A percentile compares a stretch with the other conserved stretches of the same genome.
phyloP scores from a whole-genome alignment of 2,797 vertebrate species.

The Ctenosaura bakeri region DNA sequence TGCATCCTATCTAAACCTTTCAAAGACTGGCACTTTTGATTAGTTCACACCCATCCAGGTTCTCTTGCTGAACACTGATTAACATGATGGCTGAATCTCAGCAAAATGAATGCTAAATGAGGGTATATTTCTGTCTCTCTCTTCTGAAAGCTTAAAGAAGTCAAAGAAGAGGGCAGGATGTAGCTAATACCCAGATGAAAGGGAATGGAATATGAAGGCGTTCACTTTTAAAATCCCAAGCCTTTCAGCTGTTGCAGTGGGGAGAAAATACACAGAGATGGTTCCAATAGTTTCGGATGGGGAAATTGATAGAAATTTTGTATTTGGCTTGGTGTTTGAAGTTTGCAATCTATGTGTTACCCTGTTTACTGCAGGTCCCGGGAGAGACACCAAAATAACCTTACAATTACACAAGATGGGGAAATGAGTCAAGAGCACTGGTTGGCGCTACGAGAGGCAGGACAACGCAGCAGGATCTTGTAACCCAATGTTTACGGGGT shows the following conservation, averaged over 20 bases:
- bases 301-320: slow-evolving; percentile 4
- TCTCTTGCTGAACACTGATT: slow-evolving; percentile 77
- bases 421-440: too few species aligned
- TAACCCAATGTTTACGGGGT: too few species aligned
- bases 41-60: slow-evolving; percentile 78
- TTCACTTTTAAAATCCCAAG: slow-evolving; percentile 53
- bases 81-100: slow-evolving; percentile 75
- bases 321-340: slow-evolving; percentile 24
- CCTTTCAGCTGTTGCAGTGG: slow-evolving; percentile 43
- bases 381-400: too few species aligned
- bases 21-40: slow-evolving; percentile 81
- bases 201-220: slow-evolving; percentile 66
- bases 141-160: slow-evolving; percentile 77
- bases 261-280: slow-evolving; percentile 40
- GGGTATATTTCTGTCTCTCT: slow-evolving; percentile 75
- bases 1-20: slow-evolving; percentile 85
- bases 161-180: slow-evolving; percentile 74
- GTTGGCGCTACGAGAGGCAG: too few species aligned
- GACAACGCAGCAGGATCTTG: too few species aligned
- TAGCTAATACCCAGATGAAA: slow-evolving; percentile 73
- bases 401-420: too few species aligned
- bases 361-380: too few species aligned
- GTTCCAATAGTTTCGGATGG: slow-evolving; percentile 44
- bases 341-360: slow-evolving; percentile 23
- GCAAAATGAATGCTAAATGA: slow-evolving; percentile 82